Base-by-base conservation (phyloP, 53 echinoderm and acorn worm genomes). In the Antedon mediterranea region DNA sequence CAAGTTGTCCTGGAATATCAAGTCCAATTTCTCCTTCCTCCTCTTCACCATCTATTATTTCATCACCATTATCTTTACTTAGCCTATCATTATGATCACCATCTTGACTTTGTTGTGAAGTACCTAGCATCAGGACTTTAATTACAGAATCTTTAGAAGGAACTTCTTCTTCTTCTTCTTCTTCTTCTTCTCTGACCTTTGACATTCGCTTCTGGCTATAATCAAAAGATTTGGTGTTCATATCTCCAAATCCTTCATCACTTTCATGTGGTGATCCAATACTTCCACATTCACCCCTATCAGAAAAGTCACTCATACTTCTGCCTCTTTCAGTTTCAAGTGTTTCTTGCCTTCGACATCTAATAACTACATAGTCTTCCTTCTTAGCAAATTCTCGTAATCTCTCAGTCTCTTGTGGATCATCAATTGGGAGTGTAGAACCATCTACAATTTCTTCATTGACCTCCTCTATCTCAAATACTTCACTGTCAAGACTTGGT, bases 401-500 rank as follows among this genome's bases (percentile, higher is more conserved):
- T 34, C 90, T 90, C 30, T 82, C 71, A 4, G 88, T 88, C 86
- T 90, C 83, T 34, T 85, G 87, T 6, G 57, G 73, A 70, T 82
- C 82, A 29, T 82, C 83, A 43, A 81, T 78, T 43, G 87, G 80
- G 72, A 86, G 37, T 79, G 78, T 72, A 91, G 87, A 80, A 89
- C 95, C 11, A 43, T 93, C 93, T 2, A 89, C 72, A 74, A 89
- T 89, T 30, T 95, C 95, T 20, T 95, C 91, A 73, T 91, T 87
- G 30, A 87, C 89, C 32, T 91, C 90, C 29, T 94, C 91, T 75
- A 95, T 76, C 82, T 95, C 95, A 76, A 95, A 95, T 30, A 95
- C 95, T 73, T 95, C 95, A 82, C 91, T 95, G 82, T 95, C 95
- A 71, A 95, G 79, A 80, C 91, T 91, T 9, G 91, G 91, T 73